Evolutionary conservation across 2,797 vertebrate species (phyloP), one percentile per base, ranked within the genome.

Genomic region (Decapterus maruadsi): DNA sequence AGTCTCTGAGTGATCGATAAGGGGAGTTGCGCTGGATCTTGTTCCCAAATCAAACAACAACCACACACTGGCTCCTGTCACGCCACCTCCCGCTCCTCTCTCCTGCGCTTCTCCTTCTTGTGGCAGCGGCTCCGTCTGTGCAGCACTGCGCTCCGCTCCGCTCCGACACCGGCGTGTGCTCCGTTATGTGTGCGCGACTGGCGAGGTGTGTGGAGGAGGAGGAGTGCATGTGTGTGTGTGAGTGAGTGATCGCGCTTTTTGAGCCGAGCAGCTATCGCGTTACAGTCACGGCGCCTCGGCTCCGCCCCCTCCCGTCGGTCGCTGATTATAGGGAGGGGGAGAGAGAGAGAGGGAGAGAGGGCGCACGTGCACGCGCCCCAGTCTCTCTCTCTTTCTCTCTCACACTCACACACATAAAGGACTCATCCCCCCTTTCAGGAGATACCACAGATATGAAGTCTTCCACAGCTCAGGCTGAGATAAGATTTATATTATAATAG

Each of bases 221-320:
- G 26, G 68, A 59, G 61, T 16, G 71, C n/a, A 66, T 92, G 95
- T 92, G 94, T 92, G 26, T 26, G 92, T 92, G 95, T 92, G 94
- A 92, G 26, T 26, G 92, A 94, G 94, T 82, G 93, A 94, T 93
- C 78, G 87, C 81, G 90, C 89, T 94, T 94, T 43, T 85, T 92
- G 94, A 95, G 86, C 94, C 74, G 92, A 91, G 85, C 94, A 90
- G 91, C 95, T 92, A 95, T 97, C 96, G 95, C 94, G 94, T 96
- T 95, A 96, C 96, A 95, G 94, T 93, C 94, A 71, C 82, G 82
- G 93, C 94, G 93, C 91, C 91, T 87, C 90, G 92, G 90, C 93
- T 89, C 96, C 97, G 94, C 97, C 96, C 76, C 86, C 91, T 94
- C 93, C 86, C 72, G 87, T 85, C 89, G 86, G 87, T 89, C 89